Base-by-base conservation (phyloP, 1,140 invertebrate species). In the Camponotus floridanus region DNA sequence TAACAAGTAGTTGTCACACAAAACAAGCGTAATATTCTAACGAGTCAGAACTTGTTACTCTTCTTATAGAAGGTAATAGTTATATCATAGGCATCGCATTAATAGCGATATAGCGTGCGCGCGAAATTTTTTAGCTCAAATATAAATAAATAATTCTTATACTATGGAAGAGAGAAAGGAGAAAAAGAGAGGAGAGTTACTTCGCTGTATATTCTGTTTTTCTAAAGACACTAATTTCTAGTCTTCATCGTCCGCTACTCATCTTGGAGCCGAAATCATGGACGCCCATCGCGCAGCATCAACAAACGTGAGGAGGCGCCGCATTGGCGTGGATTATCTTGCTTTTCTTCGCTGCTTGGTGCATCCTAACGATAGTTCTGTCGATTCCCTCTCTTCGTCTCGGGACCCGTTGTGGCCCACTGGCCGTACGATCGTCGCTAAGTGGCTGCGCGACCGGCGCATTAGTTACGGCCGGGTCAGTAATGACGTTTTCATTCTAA, bases 401-500 rank as follows among this genome's bases (percentile, higher is more conserved):
- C 18, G 18, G 39, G 36, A 26, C 39, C 45, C 31, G 42, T 18
- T 13, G 13, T 65, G 55, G 55, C 42, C 39, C n/a, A n/a, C 71
- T 68, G 71, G 39, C 61, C 80, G 80, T 65, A 86, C 65, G 90
- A 92, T 81, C 79, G 79, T 85, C 87, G 86, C 85, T 91, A 92
- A 92, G 91, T 91, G 89, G 89, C 86, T 70, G 85, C 87, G 88
- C 87, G 86, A 90, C 86, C 81, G 86, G 78, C 62, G 88, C 87
- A 88, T 93, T 89, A 92, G 89, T 91, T 91, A 92, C 87, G 90
- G 79, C 74, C 81, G 84, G 45, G 45, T 78, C 79, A 21, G 87
- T 92, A 92, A 92, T 92, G 91, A 91, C 90, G 91, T 92, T 92
- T 91, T 92, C 89, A 92, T 92, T 93, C 89, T 91, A 91, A 91